Percentiles rank a stretch among this genome's conserved stretches.
These are phyloP conservation scores for Calyptommatus sinebrachiatus DNA, from an alignment of 2,113 vertebrate genomes.

Conservation along the genomic window DNA sequence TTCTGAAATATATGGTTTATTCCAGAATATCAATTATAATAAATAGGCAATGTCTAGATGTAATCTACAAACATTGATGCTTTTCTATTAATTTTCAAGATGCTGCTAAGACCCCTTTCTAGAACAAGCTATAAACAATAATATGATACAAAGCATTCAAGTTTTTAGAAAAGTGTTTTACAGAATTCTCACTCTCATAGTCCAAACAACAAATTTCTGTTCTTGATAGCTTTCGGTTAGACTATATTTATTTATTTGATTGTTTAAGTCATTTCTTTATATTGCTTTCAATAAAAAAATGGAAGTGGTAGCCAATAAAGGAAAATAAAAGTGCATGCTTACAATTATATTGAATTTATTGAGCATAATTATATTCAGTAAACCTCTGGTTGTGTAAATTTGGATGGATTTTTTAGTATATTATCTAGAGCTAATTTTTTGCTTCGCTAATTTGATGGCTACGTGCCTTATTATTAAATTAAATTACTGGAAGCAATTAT, in stretches of 20 bases:
- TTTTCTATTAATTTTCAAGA: too few relatives aligned
- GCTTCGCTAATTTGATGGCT: neutral
- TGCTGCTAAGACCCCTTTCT: too few relatives aligned
- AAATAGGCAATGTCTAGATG: too few relatives aligned
- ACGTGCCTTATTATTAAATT: neutral
- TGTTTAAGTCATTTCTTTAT: neutral
- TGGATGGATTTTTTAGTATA: too few relatives aligned
- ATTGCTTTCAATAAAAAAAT: neutral
- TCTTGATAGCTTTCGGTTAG: neutral
- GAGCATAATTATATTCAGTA: too few relatives aligned
- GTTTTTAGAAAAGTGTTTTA: accelerated
- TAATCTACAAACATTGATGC: too few relatives aligned
- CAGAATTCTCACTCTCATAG: constrained; percentile 11
- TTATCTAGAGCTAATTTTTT: neutral
- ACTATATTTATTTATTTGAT: neutral
- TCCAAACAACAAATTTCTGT: neutral
- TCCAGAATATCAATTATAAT: too few relatives aligned
- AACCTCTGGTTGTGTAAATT: too few relatives aligned
- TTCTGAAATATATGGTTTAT: too few relatives aligned
- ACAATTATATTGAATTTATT: too few relatives aligned
- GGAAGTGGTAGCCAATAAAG: too few relatives aligned
- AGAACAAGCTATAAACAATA: neutral
- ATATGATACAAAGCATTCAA: neutral
- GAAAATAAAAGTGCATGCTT: too few relatives aligned
- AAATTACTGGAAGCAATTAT: neutral